Base-by-base conservation (phyloP, 2,797 vertebrate genomes). In the Centropyge bicolor region DNA sequence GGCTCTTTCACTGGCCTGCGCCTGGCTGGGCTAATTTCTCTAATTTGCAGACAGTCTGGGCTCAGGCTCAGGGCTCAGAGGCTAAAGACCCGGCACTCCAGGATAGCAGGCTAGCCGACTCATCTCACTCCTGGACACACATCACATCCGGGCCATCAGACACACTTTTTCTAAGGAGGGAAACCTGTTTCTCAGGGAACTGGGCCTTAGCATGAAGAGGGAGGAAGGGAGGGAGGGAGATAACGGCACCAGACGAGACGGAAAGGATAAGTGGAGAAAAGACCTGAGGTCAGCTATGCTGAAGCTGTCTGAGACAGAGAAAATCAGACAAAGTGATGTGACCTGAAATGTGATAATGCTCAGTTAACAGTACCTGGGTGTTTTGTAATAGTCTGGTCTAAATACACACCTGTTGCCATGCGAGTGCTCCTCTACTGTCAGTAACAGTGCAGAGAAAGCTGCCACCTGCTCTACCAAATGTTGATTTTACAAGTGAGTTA, bases 31-130 rank as follows among this genome's bases (percentile, higher is more conserved):
- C 94, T 95, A 94, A 95, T 95, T 95, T 95, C 92, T 94, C 88
- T 95, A 95, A 95, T 95, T 92, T 92, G 91, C 91, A 95, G 95
- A 95, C 92, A 89, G 94, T 94, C 94, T 95, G 89, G 91, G 86
- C 87, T 84, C 76, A 82, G 92, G 93, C 92, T 95, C 90, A 86
- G 65, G 86, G 82, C 88, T 93, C 87, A 82, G 84, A 80, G 89
- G 70, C 87, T 93, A 83, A 91, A 86, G 80, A 88, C 76, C 55
- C 69, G 0, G 62, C 80, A 62, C 81, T 85, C 70, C 82, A 61
- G 86, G 75, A 82, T 51, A 78, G 68, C 76, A 48, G 64, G 76
- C 54, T 27, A 71, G 64, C 63, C 43, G n/a, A 74, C 88, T 80
- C 81, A 74, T 70, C 76, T 76, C 84, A 63, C 80, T 70, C 74